Evolutionary conservation across 1,140 invertebrate genomes (phyloP).

Genomic region (Spodoptera frugiperda): DNA sequence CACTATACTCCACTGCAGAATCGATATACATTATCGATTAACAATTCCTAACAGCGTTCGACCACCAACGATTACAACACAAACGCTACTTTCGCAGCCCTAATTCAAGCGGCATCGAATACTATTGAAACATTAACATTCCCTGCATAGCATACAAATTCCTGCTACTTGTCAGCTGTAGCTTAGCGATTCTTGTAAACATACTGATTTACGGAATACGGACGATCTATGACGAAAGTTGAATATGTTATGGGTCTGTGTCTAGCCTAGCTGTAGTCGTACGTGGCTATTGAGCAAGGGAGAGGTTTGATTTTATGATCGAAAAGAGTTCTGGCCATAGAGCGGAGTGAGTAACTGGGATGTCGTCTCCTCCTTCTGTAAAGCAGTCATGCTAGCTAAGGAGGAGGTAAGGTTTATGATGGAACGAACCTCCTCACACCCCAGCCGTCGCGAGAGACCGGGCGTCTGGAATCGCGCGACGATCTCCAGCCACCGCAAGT

Average conservation of each 20-base stretch:
- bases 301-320: no score
- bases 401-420: no score
- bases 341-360: no score
- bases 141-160: conserved; percentile 41
- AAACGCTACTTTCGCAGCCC: conserved; percentile 30
- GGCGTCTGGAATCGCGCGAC: no score
- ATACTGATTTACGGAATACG: conserved; percentile 40
- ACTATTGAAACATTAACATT: conserved; percentile 33
- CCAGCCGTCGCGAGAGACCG: no score
- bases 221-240: background rate
- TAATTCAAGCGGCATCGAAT: conserved; percentile 18
- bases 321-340: no score
- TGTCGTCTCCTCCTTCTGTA: no score
- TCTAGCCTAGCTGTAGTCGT: no score
- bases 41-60: background rate
- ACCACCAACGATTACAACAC: conserved; percentile 17
- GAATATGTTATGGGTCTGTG: background rate
- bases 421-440: no score
- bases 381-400: no score
- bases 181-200: conserved; percentile 30
- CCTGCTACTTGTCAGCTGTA: background rate
- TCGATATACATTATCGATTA: background rate
- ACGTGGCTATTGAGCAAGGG: background rate
- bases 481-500: no score
- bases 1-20: background rate